Percentiles rank a stretch among this genome's conserved stretches.
Evolutionary conservation across 2,797 vertebrate species (phyloP).

Genomic region (Poeciliopsis infans): DNA sequence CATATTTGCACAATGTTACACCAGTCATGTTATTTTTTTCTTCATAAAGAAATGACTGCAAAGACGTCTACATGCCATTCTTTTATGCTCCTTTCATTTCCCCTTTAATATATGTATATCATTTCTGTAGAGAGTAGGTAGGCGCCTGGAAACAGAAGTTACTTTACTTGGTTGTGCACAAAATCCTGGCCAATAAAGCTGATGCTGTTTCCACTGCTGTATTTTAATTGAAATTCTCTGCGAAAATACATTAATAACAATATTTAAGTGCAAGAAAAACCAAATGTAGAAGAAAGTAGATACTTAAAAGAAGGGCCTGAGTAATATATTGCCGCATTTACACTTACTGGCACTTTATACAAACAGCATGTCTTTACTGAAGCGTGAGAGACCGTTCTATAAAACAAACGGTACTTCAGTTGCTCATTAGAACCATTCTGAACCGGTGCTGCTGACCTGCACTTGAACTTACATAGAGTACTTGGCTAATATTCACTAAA

Average conservation of each 20-base stretch:
- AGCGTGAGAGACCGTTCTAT: not conserved
- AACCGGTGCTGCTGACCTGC: conserved; percentile 14
- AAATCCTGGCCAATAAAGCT: not conserved
- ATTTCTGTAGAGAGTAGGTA: not conserved
- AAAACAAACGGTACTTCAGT: conserved; percentile 2
- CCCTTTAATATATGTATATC: not conserved
- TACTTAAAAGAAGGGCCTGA: not conserved
- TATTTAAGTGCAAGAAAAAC: not conserved
- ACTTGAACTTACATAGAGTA: conserved; percentile 26
- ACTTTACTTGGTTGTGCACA: not conserved
- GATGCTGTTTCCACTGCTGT: not conserved
- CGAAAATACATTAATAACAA: not conserved
- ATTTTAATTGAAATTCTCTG: not conserved
- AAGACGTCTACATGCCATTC: not conserved
- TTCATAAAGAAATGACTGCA: not conserved
- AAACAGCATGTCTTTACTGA: not conserved
- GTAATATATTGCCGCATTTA: not conserved
- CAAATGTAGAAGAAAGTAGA: not conserved
- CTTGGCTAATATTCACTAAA: conserved; percentile 18
- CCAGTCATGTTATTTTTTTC: not conserved
- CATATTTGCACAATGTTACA: not conserved
- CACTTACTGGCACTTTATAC: not conserved
- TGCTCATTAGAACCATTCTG: conserved; percentile 2
- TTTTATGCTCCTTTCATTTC: not conserved
- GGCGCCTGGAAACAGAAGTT: not conserved